Evolutionary conservation across 2,113 vertebrate genomes (phyloP).

Genomic region (Seriola rivoliana): DNA sequence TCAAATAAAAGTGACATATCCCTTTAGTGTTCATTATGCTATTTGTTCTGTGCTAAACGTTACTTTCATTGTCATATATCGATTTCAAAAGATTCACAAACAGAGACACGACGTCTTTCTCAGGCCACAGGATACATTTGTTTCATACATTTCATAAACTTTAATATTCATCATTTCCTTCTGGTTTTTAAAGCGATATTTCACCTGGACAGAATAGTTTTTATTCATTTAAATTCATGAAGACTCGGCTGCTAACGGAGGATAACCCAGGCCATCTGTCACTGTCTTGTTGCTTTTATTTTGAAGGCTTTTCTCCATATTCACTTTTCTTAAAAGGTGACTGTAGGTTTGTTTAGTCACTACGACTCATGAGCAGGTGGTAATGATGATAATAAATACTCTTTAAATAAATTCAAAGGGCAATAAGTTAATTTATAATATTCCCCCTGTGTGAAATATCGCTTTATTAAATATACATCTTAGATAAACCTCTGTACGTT

Average conservation of each 20-base stretch:
- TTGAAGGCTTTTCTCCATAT: too few relatives aligned
- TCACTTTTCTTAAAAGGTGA: too few relatives aligned
- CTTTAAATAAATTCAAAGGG: too few relatives aligned
- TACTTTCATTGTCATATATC: constrained; percentile 41
- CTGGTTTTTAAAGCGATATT: constrained; percentile 27
- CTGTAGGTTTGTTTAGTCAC: too few relatives aligned
- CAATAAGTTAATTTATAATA: too few relatives aligned
- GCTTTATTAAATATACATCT: constrained; percentile 27
- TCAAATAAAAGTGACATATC: constrained; percentile 30
- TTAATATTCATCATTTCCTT: constrained; percentile 17
- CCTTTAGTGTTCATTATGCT: background rate
- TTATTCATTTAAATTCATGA: background rate
- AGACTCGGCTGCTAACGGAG: too few relatives aligned
- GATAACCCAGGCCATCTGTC: too few relatives aligned
- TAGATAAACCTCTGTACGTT: background rate
- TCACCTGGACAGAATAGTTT: constrained; percentile 5
- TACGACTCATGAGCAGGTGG: too few relatives aligned
- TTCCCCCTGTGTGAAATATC: constrained; percentile 37
- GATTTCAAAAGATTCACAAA: constrained; percentile 39
- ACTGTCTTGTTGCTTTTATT: too few relatives aligned
- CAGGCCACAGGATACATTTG: constrained; percentile 9
- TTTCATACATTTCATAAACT: constrained; percentile 46
- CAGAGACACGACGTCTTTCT: constrained; percentile 23
- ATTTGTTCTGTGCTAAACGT: constrained; percentile 40
- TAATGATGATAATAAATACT: too few relatives aligned